Base-by-base conservation (phyloP, 2,113 vertebrate genomes). In the Menidia beryllina region DNA sequence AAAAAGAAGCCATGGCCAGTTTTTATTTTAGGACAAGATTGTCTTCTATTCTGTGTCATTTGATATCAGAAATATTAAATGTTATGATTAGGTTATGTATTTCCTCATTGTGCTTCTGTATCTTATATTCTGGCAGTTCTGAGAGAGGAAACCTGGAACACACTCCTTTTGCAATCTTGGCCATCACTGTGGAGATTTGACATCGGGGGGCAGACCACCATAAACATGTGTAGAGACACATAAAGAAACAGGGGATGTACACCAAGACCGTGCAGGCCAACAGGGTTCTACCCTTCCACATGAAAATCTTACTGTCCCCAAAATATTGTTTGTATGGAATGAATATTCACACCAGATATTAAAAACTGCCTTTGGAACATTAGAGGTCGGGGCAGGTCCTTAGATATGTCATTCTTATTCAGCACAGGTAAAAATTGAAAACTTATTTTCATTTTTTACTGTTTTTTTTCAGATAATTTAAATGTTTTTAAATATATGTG, bases 261-360 rank as follows among this genome's bases (percentile, higher is more conserved):
- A 74, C 56, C 66, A 57, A 82, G 59, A 56, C 72, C 60, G 65
- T 75, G 77, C 76, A 49, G 77, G 67, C 75, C 72, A 59, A 47
- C 63, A 51, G 53, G 45, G 50, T 66, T 72, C 64, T 62, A 30
- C 77, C 86, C 84, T 84, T 87, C 67, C 72, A 85, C 55, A 11
- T 81, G 56, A 67, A 82, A 69, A 85, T 72, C 24, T 38, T 41
- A 82, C 78, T 89, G 83, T 90, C 83, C 91, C 91, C 81, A 86
- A 80, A 82, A 86, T 90, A 89, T 90, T 83, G 52, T 85, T 83
- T 93, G 88, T 91, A 92, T 73, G 91, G 91, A 87, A 87, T 81
- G 11, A 77, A 82, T 72, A 77, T 81, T 81, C 59, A 82, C 38
- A 66, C 6, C 57, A 72, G 48, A 57, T 7, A 52, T 78, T 75